phyloP scores from a whole-genome alignment of 37 sponge, comb jelly and placozoan genomes.

The Crambe crambe region DNA sequence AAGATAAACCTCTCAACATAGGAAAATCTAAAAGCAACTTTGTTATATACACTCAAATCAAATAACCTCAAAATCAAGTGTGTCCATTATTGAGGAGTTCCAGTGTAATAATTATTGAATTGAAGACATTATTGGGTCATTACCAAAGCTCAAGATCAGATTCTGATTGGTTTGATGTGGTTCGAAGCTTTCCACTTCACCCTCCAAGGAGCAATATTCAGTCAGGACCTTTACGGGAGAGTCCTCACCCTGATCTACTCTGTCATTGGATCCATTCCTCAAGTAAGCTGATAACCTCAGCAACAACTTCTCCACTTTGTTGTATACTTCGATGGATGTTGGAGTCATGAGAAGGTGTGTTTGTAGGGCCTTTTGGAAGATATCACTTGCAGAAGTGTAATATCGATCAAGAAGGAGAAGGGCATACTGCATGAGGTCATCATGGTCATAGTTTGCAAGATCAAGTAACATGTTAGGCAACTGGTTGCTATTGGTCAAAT shows the following conservation, averaged over 20 bases:
- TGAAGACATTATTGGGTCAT: no score
- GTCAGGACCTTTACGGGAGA: neutral
- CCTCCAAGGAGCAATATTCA: slow-evolving; percentile 20
- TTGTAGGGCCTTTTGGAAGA: slow-evolving; percentile 62
- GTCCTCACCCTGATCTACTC: neutral
- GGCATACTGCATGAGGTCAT: slow-evolving; percentile 43
- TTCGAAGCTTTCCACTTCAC: slow-evolving; percentile 30
- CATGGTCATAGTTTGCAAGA: slow-evolving; percentile 44
- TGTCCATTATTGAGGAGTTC: no score
- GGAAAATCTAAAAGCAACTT: no score
- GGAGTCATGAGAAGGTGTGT: slow-evolving; percentile 32
- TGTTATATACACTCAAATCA: no score
- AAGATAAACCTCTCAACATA: no score
- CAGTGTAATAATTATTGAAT: no score
- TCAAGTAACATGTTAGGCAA: slow-evolving; percentile 27
- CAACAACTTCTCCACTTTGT: neutral
- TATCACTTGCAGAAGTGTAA: slow-evolving; percentile 31
- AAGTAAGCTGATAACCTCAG: neutral
- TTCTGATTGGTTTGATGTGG: slow-evolving; percentile 76
- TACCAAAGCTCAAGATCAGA: slow-evolving; percentile 68
- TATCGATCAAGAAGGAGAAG: slow-evolving; percentile 55
- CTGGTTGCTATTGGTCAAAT: neutral
- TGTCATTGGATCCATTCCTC: neutral
- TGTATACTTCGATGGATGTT: neutral
- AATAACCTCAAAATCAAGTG: no score